Conservation (phyloP, 2,797 vertebrate genomes). For the Acanthis flammea region DNA sequence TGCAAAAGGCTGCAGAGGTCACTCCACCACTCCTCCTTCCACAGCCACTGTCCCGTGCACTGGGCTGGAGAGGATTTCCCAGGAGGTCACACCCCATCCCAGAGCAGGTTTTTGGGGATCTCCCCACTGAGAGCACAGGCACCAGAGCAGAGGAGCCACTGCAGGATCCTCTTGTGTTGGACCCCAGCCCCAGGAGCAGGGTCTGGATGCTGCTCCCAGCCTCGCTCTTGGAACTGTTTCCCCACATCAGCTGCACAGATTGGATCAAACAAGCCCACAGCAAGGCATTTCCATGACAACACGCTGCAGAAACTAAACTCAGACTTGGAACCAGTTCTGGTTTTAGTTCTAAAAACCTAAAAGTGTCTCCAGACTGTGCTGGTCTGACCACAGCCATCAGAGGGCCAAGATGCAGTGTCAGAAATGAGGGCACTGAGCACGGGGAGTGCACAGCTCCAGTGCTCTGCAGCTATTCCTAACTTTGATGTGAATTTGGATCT, state of each 20-base stretch:
- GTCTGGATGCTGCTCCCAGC: neutral
- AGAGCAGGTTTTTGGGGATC: neutral
- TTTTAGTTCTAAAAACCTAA: neutral
- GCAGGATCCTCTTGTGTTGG: neutral
- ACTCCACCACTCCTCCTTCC: neutral
- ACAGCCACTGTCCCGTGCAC: neutral
- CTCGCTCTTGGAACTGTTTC: neutral
- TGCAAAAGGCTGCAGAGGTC: neutral
- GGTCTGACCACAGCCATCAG: neutral
- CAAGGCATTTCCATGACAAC: conserved; percentile 37
- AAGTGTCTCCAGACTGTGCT: neutral
- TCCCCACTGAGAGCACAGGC: neutral
- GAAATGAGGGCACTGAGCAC: accelerated
- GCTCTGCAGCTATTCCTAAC: neutral
- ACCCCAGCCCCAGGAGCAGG: neutral
- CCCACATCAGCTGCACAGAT: neutral
- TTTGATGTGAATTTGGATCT: neutral
- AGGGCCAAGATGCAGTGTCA: neutral
- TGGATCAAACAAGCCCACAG: neutral
- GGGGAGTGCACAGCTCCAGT: neutral
- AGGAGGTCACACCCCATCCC: neutral
- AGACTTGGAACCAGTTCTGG: neutral
- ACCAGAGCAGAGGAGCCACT: neutral
- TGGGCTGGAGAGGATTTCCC: neutral
- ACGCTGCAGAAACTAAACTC: neutral